Conservation (phyloP, 2,797 vertebrate genomes). For the Leucoraja ocellata region DNA sequence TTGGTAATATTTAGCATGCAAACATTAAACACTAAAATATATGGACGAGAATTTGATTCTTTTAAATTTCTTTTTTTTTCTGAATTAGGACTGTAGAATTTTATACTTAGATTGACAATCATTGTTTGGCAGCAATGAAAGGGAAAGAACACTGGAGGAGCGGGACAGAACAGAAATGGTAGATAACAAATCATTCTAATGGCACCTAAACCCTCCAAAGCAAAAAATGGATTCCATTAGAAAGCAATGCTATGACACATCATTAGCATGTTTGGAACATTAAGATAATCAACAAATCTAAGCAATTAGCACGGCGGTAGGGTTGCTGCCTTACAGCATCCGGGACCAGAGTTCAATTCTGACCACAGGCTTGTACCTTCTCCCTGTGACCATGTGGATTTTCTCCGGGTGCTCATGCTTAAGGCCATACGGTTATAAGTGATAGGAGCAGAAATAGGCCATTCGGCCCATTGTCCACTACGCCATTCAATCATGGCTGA, state of each 20-base stretch:
- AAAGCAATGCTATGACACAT: background rate
- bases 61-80: background rate
- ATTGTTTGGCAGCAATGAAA: background rate
- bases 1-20: background rate
- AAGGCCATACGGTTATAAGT: no score
- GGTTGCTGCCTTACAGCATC: no score
- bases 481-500: no score
- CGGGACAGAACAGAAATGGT: background rate
- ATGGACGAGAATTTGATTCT: background rate
- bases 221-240: background rate
- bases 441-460: no score
- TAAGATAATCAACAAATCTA: background rate
- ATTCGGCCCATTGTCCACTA: no score
- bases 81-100: background rate
- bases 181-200: background rate
- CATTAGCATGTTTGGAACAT: background rate
- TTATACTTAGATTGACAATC: background rate
- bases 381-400: no score
- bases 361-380: no score
- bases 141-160: background rate
- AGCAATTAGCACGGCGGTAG: background rate
- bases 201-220: no score
- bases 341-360: no score
- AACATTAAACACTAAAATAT: background rate
- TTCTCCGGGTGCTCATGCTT: no score